Evolutionary conservation across 2,888 invertebrate species (phyloP).

Genomic region (Tetrapedia diversipes): DNA sequence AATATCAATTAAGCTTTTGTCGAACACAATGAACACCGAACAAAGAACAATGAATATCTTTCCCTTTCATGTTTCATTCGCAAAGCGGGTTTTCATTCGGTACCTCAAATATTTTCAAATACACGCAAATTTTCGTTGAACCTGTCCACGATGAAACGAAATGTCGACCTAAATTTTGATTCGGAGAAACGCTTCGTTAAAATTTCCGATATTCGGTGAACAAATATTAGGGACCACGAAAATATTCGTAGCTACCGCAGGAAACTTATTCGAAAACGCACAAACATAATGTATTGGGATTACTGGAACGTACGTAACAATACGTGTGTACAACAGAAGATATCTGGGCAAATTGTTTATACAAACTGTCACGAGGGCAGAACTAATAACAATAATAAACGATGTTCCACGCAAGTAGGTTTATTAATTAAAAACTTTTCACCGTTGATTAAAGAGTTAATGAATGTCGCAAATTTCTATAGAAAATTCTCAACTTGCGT

Average conservation of each 20-base stretch:
- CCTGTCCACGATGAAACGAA: too few species aligned
- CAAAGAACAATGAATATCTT: neutral
- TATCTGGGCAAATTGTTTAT: conserved; percentile 19
- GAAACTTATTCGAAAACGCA: neutral
- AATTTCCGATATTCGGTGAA: neutral
- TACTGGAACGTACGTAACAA: too few species aligned
- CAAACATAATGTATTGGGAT: too few species aligned
- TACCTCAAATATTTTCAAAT: too few species aligned
- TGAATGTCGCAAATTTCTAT: conserved; percentile 9
- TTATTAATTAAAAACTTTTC: conserved; percentile 36
- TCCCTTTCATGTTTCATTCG: neutral
- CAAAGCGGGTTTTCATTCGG: too few species aligned
- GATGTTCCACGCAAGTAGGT: neutral
- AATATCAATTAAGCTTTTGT: neutral
- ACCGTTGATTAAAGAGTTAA: conserved; percentile 19
- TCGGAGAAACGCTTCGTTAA: too few species aligned
- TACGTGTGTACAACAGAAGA: too few species aligned
- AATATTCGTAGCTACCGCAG: neutral
- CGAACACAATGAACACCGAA: neutral
- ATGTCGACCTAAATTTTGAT: too few species aligned
- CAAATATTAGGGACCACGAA: neutral
- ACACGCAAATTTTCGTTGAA: too few species aligned
- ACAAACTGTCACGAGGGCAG: neutral
- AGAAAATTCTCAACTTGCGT: conserved; percentile 4
- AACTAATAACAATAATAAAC: conserved; percentile 14